Evolutionary conservation across 2,797 vertebrate species (phyloP), one percentile per base, ranked within the genome.

Genomic region (Peromyscus eremicus): DNA sequence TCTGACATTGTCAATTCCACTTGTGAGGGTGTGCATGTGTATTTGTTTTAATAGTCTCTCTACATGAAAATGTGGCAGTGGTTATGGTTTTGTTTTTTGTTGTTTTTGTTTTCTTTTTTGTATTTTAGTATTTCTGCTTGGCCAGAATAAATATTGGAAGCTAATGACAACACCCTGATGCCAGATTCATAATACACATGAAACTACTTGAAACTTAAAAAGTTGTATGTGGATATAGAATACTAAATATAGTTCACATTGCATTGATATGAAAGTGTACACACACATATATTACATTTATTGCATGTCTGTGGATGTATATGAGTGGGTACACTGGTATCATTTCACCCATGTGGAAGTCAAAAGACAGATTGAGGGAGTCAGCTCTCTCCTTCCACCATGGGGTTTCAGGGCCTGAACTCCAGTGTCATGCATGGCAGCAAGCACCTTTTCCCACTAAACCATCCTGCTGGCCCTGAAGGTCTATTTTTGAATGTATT

Each of bases 121-220:
- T 75, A 13, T 75, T 92, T 90, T 70, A 64, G 29, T 92, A 40
- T 81, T 88, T 55, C 57, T 94, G 57, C 57, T 89, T 89, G 68
- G 40, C 37, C 32, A 92, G 60, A 81, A 79, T 92, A 86, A 88
- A 64, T 82, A 32, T 46, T 94, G 73, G 37, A 87, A 79, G 94
- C 10, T 37, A 79, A 13, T 90, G 34, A 73, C 40, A 92, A 62
- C 84, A 49, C 16, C 21, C 57, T 91, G 66, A 77, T 64, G 70
- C 86, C 49, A 82, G 87, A 29, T 76, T 43, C 43, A 11, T 55
- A 70, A 49, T 68, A 71, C 10, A 71, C 52, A 5, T n/a, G 43
- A 70, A 79, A 93, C 17, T 83, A 95, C 19, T 95, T 95, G 57
- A 83, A 75, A 84, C 19, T 91, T 57, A 2, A 70, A 75, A 92